phyloP scores from a whole-genome alignment of 2,888 invertebrate species.

The Harmothoe impar region DNA sequence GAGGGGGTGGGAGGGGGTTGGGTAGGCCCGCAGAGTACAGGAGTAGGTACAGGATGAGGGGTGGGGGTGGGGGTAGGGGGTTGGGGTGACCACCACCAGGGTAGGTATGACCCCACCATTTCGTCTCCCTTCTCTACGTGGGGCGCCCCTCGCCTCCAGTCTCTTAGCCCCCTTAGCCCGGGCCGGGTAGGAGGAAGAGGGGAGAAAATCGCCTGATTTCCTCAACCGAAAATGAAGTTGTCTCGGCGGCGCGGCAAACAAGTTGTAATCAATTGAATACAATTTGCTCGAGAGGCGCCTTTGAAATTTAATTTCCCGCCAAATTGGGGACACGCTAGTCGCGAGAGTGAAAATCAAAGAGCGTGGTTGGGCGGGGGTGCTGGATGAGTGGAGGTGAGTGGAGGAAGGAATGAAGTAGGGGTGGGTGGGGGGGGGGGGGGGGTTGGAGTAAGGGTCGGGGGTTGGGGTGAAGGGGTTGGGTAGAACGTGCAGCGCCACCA shows the following conservation, averaged over 20 bases:
- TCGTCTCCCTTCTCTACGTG: neutral
- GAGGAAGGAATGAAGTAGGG: neutral
- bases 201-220: conserved; percentile 35
- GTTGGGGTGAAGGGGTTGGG: neutral
- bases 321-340: conserved; percentile 62
- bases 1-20: neutral
- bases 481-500: neutral
- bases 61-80: neutral
- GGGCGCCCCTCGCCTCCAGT: neutral
- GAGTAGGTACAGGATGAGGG: neutral
- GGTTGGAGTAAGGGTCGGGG: neutral
- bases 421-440: neutral
- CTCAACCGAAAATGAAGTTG: conserved; percentile 54
- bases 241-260: conserved; percentile 47
- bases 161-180: neutral
- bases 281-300: conserved; percentile 56
- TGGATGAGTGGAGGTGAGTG: neutral
- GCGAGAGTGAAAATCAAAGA: conserved; percentile 59
- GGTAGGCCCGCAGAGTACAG: neutral
- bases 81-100: neutral
- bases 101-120: neutral
- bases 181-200: neutral
- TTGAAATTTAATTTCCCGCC: conserved; percentile 63
- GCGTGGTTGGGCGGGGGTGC: neutral
- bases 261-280: conserved; percentile 66